Percentiles rank a stretch among this genome's conserved stretches.
These are phyloP conservation scores for Syritta pipiens DNA, from an alignment of 2,888 invertebrate species.

Conservation along the genomic window DNA sequence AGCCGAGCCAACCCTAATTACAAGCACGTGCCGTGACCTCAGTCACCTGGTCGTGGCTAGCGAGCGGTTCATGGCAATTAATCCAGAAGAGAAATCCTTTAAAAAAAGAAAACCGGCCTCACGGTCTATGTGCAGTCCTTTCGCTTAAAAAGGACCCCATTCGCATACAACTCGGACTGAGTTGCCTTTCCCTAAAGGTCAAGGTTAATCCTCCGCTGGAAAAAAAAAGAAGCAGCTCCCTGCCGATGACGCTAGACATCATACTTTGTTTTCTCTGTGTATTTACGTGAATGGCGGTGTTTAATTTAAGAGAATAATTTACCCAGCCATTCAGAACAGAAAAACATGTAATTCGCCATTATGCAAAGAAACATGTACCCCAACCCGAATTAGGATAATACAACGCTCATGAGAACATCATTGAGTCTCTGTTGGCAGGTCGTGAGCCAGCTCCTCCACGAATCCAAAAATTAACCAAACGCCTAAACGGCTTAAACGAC, in stretches of 20 bases:
- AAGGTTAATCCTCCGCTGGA: conserved; percentile 10
- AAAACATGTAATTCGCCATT: conserved; percentile 26
- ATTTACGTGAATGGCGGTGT: not conserved
- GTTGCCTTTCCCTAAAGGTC: conserved; percentile 4
- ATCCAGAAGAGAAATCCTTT: too few relatives aligned
- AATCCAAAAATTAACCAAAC: conserved; percentile 37
- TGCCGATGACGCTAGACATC: not conserved
- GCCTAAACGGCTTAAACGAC: conserved; percentile 26
- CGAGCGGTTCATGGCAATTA: too few relatives aligned
- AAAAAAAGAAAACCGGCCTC: too few relatives aligned
- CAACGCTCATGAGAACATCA: conserved; percentile 6
- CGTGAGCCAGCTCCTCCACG: not conserved
- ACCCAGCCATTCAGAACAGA: not conserved
- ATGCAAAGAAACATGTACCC: conserved; percentile 17
- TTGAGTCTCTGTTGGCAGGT: not conserved
- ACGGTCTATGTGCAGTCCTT: too few relatives aligned
- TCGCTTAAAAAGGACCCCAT: too few relatives aligned
- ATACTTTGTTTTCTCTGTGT: not conserved
- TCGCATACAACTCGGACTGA: too few relatives aligned
- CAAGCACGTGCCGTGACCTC: too few relatives aligned
- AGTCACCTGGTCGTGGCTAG: too few relatives aligned
- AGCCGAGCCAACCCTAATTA: too few relatives aligned
- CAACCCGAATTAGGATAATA: not conserved
- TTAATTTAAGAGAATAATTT: conserved; percentile 2
- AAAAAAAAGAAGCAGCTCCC: not conserved